These are phyloP conservation scores for Coelogynopora nodosa DNA, from an alignment of 2,888 invertebrate species.

Conservation along the genomic window DNA sequence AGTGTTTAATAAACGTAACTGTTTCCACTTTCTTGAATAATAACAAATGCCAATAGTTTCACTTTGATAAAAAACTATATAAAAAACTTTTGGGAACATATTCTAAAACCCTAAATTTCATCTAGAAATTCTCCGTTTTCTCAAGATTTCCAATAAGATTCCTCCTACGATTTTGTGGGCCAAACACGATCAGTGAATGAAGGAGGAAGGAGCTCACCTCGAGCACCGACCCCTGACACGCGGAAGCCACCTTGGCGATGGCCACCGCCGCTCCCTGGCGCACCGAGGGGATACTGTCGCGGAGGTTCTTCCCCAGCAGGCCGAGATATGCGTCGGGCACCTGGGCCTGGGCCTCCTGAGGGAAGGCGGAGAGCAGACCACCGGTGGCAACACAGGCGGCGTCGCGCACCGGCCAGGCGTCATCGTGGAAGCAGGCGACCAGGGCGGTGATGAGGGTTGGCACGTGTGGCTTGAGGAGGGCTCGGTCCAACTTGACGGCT, in stretches of 20 bases:
- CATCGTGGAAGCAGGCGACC: slow-evolving; percentile 64
- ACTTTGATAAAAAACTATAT: too few species aligned
- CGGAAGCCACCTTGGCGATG: slow-evolving; percentile 61
- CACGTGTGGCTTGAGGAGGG: slow-evolving; percentile 62
- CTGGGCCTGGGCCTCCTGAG: slow-evolving; percentile 43
- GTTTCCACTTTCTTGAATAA: too few species aligned
- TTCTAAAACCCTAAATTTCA: too few species aligned
- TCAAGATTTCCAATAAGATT: too few species aligned
- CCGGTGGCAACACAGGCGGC: slow-evolving; percentile 44
- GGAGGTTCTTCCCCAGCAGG: slow-evolving; percentile 62
- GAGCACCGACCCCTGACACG: background rate
- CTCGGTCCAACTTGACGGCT: slow-evolving; percentile 62
- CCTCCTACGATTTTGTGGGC: too few species aligned
- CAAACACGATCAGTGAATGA: background rate
- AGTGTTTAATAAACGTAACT: too few species aligned
- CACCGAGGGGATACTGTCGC: slow-evolving; percentile 65
- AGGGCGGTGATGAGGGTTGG: slow-evolving; percentile 62
- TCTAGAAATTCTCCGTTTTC: too few species aligned
- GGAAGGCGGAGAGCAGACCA: slow-evolving; percentile 39
- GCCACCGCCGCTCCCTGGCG: slow-evolving; percentile 66
- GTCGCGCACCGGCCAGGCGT: slow-evolving; percentile 67
- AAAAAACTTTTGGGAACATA: too few species aligned
- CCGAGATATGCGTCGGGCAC: slow-evolving; percentile 61
- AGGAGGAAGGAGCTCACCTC: background rate
- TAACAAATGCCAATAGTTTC: too few species aligned